Evolutionary conservation across 2,797 vertebrate species (phyloP), one percentile per base, ranked within the genome.

Genomic region (Sebastes taczanowskii): DNA sequence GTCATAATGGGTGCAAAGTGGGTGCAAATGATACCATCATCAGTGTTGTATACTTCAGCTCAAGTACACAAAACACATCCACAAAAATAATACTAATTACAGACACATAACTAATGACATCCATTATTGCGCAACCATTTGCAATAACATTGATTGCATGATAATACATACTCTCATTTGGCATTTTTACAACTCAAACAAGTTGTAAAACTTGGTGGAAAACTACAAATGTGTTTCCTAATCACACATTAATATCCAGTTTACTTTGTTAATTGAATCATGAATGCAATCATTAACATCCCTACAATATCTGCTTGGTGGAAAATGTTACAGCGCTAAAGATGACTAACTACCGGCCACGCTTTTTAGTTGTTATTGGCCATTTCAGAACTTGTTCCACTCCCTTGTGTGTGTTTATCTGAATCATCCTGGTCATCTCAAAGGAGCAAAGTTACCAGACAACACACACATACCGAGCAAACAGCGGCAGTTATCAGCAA

Each of bases 401-500:
- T 78, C 55, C 49, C 10, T 73, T 65, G 59, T 61, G 68, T 74
- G 25, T 55, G 59, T 66, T 81, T 25, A 75, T 79, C 73, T 84
- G 73, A 87, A 80, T 76, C 67, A 65, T 49, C 18, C 14, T 13
- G 16, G n/a, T 81, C 69, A 68, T 74, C 60, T 74, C 56, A 62
- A 76, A 77, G 46, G 55, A 83, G 67, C 22, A 72, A 70, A 78
- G 38, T 72, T 77, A 85, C 16, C 10, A 63, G 22, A 74, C 63
- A 72, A 82, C 42, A 79, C 66, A 71, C 10, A 66, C 30, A 59
- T 56, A 63, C n/a, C 6, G n/a, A 13, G n/a, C 27, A 78, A 63
- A 81, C 56, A 83, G 7, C 23, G 52, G 69, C 13, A 66, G 23
- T 63, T 77, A 84, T 92, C 80, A 78, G 69, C 81, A 10, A 46